Evolutionary conservation across 2,113 vertebrate species (phyloP).

Genomic region (Xiphophorus maculatus): DNA sequence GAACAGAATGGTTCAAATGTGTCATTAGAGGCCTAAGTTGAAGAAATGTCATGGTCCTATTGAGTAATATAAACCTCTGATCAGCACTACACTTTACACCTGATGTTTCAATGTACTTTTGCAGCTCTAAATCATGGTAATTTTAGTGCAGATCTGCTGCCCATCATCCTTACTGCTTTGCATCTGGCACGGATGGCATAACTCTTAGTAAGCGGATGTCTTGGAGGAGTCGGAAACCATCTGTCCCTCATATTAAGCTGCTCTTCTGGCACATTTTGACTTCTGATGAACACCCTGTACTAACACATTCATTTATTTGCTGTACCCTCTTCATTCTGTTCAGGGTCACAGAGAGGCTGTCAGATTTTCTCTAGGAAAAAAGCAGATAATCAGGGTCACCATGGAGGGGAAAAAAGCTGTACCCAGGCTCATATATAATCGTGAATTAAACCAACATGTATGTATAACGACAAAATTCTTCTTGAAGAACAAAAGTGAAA

Average conservation of each 20-base stretch:
- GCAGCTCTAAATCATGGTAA: background rate
- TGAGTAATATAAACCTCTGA: no score
- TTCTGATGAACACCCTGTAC: constrained; percentile 18
- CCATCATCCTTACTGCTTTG: constrained; percentile 6
- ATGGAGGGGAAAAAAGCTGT: background rate
- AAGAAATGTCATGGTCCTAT: no score
- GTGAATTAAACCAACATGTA: background rate
- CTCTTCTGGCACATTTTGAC: constrained; percentile 31
- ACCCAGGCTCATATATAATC: background rate
- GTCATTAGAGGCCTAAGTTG: no score
- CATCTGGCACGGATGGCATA: constrained; percentile 28
- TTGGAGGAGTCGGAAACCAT: constrained; percentile 57
- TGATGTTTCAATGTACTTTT: background rate
- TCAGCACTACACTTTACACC: background rate
- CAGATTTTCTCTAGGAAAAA: background rate
- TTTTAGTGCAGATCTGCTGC: background rate
- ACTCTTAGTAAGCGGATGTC: constrained; percentile 53
- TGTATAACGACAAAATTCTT: background rate
- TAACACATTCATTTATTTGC: constrained; percentile 13
- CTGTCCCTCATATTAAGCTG: constrained; percentile 36
- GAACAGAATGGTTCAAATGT: no score
- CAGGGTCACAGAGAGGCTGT: no score
- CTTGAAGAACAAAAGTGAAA: no score
- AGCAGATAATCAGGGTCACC: background rate
- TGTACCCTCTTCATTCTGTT: background rate